Conservation (phyloP, 2,113 vertebrate species). For the Poicephalus gulielmi region DNA sequence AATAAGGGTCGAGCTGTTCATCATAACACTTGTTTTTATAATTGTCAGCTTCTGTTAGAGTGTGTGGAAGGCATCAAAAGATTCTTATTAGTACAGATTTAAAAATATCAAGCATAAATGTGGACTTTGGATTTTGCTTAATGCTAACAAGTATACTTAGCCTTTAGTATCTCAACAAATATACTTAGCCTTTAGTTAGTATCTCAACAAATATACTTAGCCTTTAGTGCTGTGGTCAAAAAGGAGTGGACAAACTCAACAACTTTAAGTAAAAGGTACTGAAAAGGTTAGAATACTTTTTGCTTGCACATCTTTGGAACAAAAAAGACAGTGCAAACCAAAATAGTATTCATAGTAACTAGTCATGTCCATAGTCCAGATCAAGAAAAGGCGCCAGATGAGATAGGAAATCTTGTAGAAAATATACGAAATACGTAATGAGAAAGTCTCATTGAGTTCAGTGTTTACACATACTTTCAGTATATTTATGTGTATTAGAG, state of each 20-base stretch:
- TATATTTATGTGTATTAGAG: background rate
- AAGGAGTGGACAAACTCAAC: background rate
- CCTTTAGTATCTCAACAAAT: background rate
- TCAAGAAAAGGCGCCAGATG: background rate
- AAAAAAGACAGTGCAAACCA: background rate
- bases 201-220: background rate
- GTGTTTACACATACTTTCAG: background rate
- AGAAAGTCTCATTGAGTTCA: background rate
- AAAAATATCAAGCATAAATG: background rate
- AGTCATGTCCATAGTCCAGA: background rate
- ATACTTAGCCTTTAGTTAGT: background rate
- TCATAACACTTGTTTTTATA: background rate
- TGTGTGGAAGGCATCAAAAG: background rate
- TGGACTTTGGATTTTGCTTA: background rate
- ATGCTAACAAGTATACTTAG: background rate
- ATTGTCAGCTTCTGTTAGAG: background rate
- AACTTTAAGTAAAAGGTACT: background rate
- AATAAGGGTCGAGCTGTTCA: background rate
- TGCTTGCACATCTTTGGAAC: background rate
- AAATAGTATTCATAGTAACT: background rate
- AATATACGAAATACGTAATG: background rate
- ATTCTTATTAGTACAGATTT: background rate
- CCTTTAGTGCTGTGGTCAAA: background rate
- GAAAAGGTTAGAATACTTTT: background rate
- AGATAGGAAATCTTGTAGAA: background rate